Percentiles rank a stretch among this genome's conserved stretches.
Evolutionary conservation across 2,797 vertebrate genomes (phyloP).

Genomic region (Pantherophis alleghaniensis): DNA sequence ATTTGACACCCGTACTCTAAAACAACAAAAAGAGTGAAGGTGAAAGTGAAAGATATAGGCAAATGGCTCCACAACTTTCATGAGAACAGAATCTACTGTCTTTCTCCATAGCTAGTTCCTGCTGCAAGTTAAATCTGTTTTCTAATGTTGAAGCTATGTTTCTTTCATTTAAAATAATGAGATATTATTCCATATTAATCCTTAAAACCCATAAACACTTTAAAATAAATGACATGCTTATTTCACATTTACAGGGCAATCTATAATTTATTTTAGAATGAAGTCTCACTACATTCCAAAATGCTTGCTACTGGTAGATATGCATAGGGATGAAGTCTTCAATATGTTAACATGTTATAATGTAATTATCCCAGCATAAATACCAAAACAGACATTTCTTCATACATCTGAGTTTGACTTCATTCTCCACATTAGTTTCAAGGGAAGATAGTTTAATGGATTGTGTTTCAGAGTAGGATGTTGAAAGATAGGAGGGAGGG

Average conservation of each 20-base stretch:
- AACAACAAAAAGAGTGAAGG: no score
- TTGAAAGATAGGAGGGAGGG: neutral
- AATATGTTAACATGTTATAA: neutral
- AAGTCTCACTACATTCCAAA: neutral
- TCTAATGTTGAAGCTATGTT: neutral
- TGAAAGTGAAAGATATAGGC: neutral
- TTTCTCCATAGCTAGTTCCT: neutral
- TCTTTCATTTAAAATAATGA: neutral
- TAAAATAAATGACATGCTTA: neutral
- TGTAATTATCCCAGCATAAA: neutral
- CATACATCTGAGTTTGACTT: neutral
- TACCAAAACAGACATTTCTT: neutral
- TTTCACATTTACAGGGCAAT: neutral
- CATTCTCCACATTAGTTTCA: neutral
- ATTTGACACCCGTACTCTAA: no score
- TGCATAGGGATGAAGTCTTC: neutral
- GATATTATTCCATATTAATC: neutral
- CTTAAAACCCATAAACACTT: neutral
- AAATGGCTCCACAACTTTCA: neutral
- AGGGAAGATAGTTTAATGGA: neutral
- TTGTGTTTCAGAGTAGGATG: neutral
- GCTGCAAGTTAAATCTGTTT: neutral
- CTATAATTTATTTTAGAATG: neutral
- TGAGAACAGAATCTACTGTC: neutral
- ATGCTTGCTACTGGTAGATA: neutral